phyloP scores from a whole-genome alignment of 2,113 vertebrate species.

The Camelus dromedarius region DNA sequence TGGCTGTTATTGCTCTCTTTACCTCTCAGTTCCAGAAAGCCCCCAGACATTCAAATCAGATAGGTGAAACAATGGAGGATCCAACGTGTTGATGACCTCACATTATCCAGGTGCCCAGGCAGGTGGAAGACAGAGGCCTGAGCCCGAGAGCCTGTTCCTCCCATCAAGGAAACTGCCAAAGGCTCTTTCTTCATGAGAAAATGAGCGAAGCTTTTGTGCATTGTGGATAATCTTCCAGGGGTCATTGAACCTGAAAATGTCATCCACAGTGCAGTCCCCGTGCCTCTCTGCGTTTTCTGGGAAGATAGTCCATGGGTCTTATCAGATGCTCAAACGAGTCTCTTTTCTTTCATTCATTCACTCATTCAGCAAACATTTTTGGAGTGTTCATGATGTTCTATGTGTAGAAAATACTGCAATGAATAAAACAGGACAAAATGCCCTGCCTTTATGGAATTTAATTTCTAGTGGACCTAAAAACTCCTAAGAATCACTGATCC shows the following conservation, averaged over 20 bases:
- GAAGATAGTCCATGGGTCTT: neutral
- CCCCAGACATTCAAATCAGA: neutral
- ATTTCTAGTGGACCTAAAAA: neutral
- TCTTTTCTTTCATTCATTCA: neutral
- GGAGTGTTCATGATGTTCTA: neutral
- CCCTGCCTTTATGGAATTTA: neutral
- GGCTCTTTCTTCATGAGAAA: neutral
- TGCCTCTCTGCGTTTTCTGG: neutral
- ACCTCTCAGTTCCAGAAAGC: neutral
- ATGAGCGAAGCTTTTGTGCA: neutral
- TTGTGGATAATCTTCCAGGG: neutral
- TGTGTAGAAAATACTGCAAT: neutral
- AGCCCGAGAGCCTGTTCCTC: neutral
- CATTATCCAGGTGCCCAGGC: too few species aligned
- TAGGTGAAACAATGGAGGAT: neutral
- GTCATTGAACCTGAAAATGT: neutral
- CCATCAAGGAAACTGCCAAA: neutral
- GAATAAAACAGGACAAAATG: neutral
- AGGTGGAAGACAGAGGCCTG: neutral
- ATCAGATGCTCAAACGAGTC: neutral
- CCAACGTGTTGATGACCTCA: neutral
- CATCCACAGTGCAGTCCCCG: rapidly evolving
- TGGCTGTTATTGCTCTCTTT: neutral
- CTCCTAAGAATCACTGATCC: neutral
- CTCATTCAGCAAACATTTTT: neutral